These are phyloP conservation scores for Ctenodactylus gundi DNA, from an alignment of 2,113 vertebrate genomes.

Conservation along the genomic window DNA sequence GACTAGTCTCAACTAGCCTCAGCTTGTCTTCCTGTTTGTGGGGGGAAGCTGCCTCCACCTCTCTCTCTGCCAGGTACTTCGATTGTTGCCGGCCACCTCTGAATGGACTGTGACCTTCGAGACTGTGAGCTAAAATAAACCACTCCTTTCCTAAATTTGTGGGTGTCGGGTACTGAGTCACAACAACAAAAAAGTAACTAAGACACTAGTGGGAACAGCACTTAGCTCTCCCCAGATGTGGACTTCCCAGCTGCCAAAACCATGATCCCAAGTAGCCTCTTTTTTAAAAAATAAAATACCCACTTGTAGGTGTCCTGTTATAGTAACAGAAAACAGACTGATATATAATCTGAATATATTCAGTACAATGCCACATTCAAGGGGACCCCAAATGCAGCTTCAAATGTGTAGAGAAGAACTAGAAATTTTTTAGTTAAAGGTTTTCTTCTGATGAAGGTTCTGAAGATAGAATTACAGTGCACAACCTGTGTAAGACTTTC, in stretches of 20 bases:
- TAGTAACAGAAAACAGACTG: background rate
- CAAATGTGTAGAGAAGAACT: background rate
- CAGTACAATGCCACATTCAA: background rate
- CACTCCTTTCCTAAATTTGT: no score
- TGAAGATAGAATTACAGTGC: background rate
- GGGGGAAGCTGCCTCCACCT: no score
- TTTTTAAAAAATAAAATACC: background rate
- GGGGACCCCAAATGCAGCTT: background rate
- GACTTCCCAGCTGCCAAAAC: background rate
- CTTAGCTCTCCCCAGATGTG: background rate
- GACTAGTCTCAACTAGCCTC: no score
- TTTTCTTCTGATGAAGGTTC: background rate
- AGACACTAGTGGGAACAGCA: background rate
- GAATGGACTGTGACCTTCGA: no score
- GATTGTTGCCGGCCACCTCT: no score
- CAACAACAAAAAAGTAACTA: no score
- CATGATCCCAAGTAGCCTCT: background rate
- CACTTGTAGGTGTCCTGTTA: background rate
- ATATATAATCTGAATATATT: background rate
- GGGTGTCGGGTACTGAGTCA: no score
- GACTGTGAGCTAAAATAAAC: no score
- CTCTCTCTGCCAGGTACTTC: no score
- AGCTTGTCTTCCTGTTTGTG: no score
- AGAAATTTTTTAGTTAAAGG: background rate
- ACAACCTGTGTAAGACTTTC: background rate